phyloP scores from a whole-genome alignment of 2,113 vertebrate species.

The Scatophagus argus region DNA sequence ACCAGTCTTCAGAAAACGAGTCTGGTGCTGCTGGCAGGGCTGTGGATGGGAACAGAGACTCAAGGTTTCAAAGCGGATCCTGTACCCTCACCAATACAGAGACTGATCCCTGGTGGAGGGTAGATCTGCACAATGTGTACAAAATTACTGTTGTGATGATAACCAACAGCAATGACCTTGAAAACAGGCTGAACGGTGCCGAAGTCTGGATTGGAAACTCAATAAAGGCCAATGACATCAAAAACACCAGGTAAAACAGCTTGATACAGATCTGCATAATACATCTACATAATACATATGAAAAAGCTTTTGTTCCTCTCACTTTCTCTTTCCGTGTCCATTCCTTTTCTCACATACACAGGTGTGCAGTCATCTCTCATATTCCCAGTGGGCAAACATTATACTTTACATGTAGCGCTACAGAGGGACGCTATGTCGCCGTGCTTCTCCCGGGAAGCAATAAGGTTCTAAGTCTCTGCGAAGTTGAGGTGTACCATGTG shows the following conservation, averaged over 20 bases:
- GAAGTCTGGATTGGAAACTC: conserved; percentile 44
- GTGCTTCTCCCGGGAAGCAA: neutral
- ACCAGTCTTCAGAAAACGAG: conserved; percentile 38
- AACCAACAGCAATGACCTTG: neutral
- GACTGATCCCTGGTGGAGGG: conserved; percentile 49
- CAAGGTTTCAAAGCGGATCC: fast-evolving
- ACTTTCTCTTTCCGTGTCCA: neutral
- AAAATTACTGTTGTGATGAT: conserved; percentile 7
- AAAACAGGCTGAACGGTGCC: conserved; percentile 2
- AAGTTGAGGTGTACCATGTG: conserved; percentile 22
- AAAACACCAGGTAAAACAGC: conserved; percentile 3
- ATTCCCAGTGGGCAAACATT: neutral
- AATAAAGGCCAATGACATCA: fast-evolving
- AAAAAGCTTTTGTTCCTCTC: neutral
- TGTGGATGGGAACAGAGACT: conserved; percentile 9
- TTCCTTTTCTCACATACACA: neutral
- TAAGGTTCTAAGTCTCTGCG: conserved; percentile 18
- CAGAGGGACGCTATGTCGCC: conserved; percentile 19
- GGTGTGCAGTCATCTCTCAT: conserved; percentile 1
- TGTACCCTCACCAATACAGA: neutral
- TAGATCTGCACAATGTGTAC: conserved; percentile 11
- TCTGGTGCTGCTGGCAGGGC: neutral
- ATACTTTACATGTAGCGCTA: neutral
- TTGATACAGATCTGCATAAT: neutral
- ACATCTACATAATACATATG: neutral